Evolutionary conservation across 2,888 invertebrate species (phyloP), one percentile per base, ranked within the genome.

Genomic region (Eristalinus aeneus): DNA sequence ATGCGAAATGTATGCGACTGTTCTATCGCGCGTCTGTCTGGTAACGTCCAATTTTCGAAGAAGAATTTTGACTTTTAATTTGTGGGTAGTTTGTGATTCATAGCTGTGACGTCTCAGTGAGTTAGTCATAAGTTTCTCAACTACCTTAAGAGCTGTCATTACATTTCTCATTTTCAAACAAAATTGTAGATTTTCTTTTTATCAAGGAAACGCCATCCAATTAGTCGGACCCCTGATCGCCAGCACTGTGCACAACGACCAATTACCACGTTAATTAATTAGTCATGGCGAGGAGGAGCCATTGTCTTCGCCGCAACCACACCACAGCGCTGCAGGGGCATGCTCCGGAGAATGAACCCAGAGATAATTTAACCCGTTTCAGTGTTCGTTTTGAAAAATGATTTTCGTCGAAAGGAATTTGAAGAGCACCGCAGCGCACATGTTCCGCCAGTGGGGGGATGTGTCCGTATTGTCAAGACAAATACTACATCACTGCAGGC

Each of bases 221-320:
- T 39, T 2, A 39, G 8, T 12, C 2, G 39, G 1, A 39, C 22
- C 60, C 4, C 60, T 39, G 27, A 71, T 27, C 6, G 6, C 1
- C 27, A 16, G 23, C 71, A 71, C 39, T 31, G 69, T 39, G 9
- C 11, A 11, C 27, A 27, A 31, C 6, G 54, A 64, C 10, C 64
- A 64, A 39, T 56, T 64, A 74, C 27, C 11, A 23, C 31, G 34
- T 64, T 27, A 56, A 56, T 56, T 74, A 56, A 65, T 74, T 74
- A 73, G 20, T 34, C 34, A 32, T 54, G 22, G 16, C 34, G 34
- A 54, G 20, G 34, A 54, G 31, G 34, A 73, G 16, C 6, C 23
- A 73, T 73, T 72, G 63, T 61, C 31, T 58, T 69, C 10, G 11
- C 5, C 23, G 56, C 22, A n/a, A 36, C 22, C 20, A 22, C 16